Evolutionary conservation across 2,888 invertebrate species (phyloP), one percentile per base, ranked within the genome.

Genomic region (Anaspis maculata): DNA sequence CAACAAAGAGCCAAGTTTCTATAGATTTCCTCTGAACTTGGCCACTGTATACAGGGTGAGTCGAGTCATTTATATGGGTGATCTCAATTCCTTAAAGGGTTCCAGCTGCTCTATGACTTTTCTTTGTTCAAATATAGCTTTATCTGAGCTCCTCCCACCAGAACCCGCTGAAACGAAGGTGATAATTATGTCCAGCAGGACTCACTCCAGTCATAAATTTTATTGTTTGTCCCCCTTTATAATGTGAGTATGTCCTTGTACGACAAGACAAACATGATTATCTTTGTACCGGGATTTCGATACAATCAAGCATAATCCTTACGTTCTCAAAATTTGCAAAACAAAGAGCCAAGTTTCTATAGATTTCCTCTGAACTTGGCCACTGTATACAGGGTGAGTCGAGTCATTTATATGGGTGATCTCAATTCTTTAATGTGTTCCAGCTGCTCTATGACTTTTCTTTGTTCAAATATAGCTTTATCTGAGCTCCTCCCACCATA

Each of bases 401-500:
- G n/a, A n/a, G n/a, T n/a, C n/a, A n/a, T n/a, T n/a, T n/a, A n/a
- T n/a, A n/a, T n/a, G n/a, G n/a, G n/a, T n/a, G n/a, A n/a, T n/a
- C n/a, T n/a, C n/a, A n/a, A n/a, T n/a, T 39, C 35, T 19, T 19
- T 19, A 11, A 19, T 10, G 5, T 27, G 27, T 15, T 21, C 14
- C 2, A 38, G 10, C 10, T 27, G 13, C 5, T 29, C 3, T 9
- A 41, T 21, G 2, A 39, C 3, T 13, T 29, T 23, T n/a, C 21
- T 27, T n/a, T 32, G 12, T n/a, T 34, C 25, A 32, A 41, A 38
- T 10, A 41, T 41, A n/a, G 30, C 36, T 16, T 33, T 39, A 27
- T 33, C 19, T 9, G 19, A 19, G 9, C 5, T 6, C 19, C 19
- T 19, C 9, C 19, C 37, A 6, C 37, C 27, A 23, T 37, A 37